phyloP scores from a whole-genome alignment of 2,113 vertebrate genomes.

The Elachura formosa region DNA sequence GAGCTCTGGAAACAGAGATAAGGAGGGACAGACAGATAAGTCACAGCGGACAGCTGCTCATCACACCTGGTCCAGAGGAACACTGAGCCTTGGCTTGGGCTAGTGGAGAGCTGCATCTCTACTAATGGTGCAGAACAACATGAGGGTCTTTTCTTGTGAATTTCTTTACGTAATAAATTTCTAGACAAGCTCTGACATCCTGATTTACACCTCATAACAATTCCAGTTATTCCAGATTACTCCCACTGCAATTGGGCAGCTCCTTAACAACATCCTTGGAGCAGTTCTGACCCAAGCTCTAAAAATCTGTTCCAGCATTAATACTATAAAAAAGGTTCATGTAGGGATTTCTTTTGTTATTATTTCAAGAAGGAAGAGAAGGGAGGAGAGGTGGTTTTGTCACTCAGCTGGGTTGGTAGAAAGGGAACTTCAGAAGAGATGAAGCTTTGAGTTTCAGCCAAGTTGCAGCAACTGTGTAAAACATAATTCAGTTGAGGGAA shows the following conservation, averaged over 20 bases:
- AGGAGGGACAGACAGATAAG: background rate
- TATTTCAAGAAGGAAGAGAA: background rate
- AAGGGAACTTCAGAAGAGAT: background rate
- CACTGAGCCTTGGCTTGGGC: background rate
- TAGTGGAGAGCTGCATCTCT: background rate
- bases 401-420: background rate
- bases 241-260: background rate
- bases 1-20: background rate
- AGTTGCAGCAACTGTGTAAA: background rate
- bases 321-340: accelerated
- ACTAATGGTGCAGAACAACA: background rate
- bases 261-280: background rate
- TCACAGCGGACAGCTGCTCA: background rate
- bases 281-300: background rate
- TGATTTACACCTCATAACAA: background rate
- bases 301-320: background rate
- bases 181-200: background rate
- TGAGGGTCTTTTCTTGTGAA: background rate
- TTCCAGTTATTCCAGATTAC: background rate
- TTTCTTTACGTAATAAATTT: background rate
- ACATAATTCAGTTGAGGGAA: background rate
- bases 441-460: background rate
- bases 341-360: background rate
- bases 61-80: background rate
- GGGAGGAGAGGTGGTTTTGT: background rate